phyloP scores from a whole-genome alignment of 1,140 invertebrate species.

The Formica selysi region DNA sequence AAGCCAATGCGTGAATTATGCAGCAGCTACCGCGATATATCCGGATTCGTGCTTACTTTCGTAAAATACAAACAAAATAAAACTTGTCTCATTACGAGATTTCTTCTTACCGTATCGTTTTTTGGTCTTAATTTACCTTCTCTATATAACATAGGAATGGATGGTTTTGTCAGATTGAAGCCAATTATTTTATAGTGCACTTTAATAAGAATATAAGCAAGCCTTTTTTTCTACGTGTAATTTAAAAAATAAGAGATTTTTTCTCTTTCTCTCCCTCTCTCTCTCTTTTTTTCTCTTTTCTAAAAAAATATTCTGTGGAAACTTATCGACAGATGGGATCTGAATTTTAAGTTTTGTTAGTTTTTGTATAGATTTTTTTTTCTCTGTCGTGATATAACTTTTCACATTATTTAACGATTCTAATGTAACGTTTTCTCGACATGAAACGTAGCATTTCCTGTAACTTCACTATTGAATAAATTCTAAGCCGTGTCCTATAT shows the following conservation, averaged over 20 bases:
- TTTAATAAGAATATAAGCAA: neutral
- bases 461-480: constrained; percentile 29
- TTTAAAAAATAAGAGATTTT: neutral
- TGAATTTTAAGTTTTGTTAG: constrained; percentile 13
- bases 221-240: neutral
- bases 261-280: too few species aligned
- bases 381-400: neutral
- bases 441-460: constrained; percentile 2
- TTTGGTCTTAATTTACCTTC: neutral
- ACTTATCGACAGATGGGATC: neutral
- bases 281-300: too few species aligned
- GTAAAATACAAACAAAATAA: constrained; percentile 78
- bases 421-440: neutral
- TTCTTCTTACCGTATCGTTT: neutral
- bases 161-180: neutral
- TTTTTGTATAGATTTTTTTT: neutral
- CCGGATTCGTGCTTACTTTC: constrained; percentile 62
- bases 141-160: neutral
- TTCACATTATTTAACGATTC: constrained; percentile 40
- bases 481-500: constrained; percentile 17
- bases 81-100: constrained; percentile 76
- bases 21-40: constrained; percentile 29
- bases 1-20: constrained; percentile 79
- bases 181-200: constrained; percentile 34
- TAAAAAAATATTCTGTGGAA: neutral